Evolutionary conservation across 2,888 invertebrate genomes (phyloP).

Genomic region (Eupithecia vulgata): DNA sequence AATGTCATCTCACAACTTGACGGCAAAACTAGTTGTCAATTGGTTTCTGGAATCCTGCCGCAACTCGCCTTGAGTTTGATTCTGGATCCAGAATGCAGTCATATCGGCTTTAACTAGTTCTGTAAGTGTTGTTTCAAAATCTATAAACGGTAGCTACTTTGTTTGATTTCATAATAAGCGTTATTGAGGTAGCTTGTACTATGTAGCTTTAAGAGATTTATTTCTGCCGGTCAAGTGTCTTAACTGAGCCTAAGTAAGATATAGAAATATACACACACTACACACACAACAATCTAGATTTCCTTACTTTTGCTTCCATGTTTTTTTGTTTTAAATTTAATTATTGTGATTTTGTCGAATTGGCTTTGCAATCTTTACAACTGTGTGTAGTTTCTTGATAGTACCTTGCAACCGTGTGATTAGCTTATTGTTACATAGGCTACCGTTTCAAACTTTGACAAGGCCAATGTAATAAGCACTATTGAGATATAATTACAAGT

Average conservation of each 20-base stretch:
- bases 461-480: conserved; percentile 68
- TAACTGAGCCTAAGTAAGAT: background rate
- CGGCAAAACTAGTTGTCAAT: conserved; percentile 18
- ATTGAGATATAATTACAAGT: conserved; percentile 68
- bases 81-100: conserved; percentile 24
- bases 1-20: conserved; percentile 23
- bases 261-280: no score
- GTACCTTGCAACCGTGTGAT: conserved; percentile 69
- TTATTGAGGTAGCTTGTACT: background rate
- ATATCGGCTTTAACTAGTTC: conserved; percentile 14
- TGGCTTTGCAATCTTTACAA: background rate
- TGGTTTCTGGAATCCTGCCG: conserved; percentile 23
- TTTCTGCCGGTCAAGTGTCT: background rate
- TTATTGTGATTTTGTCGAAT: background rate
- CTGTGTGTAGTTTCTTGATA: conserved; percentile 57
- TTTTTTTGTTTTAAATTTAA: background rate
- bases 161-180: background rate
- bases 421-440: conserved; percentile 73
- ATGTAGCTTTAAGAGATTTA: background rate
- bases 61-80: conserved; percentile 24
- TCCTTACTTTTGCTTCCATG: background rate
- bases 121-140: conserved; percentile 9
- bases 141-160: background rate
- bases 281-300: no score
- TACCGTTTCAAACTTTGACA: conserved; percentile 76